Conservation (phyloP, 2,888 invertebrate species). For the Acrobasis suavella region DNA sequence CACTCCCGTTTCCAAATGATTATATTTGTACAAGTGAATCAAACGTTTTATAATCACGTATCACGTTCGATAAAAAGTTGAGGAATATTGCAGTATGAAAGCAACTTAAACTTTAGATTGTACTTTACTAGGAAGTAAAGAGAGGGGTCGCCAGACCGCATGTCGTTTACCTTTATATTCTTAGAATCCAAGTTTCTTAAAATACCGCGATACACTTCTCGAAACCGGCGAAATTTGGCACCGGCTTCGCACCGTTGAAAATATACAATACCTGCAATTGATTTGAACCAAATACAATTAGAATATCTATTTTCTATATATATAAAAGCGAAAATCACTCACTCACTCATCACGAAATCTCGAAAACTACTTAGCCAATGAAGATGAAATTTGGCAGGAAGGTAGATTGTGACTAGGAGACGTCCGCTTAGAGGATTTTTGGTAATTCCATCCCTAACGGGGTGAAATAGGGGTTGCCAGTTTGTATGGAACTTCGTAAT, state of each 20-base stretch:
- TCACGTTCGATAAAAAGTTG: not conserved
- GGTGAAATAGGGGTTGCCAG: no score
- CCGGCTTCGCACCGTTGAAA: slow-evolving; percentile 27
- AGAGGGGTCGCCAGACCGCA: slow-evolving; percentile 23
- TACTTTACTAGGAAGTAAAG: not conserved
- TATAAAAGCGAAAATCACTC: no score
- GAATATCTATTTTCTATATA: no score
- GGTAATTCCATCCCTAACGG: no score
- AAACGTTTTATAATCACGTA: no score
- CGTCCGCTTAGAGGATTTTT: no score
- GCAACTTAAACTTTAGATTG: not conserved
- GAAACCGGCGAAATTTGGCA: slow-evolving; percentile 48
- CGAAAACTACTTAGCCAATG: no score
- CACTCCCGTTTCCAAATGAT: slow-evolving; percentile 16
- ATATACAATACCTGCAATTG: slow-evolving; percentile 11
- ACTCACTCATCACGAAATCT: no score
- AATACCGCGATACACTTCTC: slow-evolving; percentile 42
- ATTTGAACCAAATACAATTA: not conserved
- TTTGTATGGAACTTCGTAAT: no score
- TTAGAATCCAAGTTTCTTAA: slow-evolving; percentile 45
- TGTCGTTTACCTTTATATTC: slow-evolving; percentile 58
- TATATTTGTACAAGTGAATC: slow-evolving; percentile 8
- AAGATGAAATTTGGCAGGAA: no score
- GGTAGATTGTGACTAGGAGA: no score
- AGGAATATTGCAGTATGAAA: not conserved